phyloP scores from a whole-genome alignment of 2,797 vertebrate species.

The Thunnus albacares region DNA sequence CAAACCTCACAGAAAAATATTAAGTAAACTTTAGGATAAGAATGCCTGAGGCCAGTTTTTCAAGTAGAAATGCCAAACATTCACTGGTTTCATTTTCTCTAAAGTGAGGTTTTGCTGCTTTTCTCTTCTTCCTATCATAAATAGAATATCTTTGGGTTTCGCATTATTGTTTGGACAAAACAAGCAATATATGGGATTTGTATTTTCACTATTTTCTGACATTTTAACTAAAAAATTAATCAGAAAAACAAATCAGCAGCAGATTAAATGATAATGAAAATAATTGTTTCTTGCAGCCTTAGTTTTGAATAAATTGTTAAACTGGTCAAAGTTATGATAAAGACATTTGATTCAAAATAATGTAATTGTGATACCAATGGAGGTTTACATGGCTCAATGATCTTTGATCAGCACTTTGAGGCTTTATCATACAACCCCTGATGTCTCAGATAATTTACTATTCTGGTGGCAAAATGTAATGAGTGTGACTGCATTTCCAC shows the following conservation, averaged over 20 bases:
- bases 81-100: too few species aligned
- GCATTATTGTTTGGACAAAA: too few species aligned
- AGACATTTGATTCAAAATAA: conserved; percentile 11
- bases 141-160: too few species aligned
- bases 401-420: conserved; percentile 26
- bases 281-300: not conserved
- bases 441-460: conserved; percentile 25
- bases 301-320: not conserved
- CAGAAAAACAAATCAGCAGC: not conserved
- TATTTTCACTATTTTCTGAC: too few species aligned
- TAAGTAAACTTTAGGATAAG: too few species aligned
- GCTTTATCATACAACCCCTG: conserved; percentile 17
- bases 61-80: too few species aligned
- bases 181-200: too few species aligned
- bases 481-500: conserved; percentile 15
- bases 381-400: conserved; percentile 7
- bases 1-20: too few species aligned
- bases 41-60: too few species aligned
- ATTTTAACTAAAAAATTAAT: too few species aligned
- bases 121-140: not conserved
- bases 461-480: conserved; percentile 18
- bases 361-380: not conserved
- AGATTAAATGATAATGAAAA: not conserved
- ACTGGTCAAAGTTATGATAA: not conserved
- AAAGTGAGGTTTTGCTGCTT: not conserved